Conservation (phyloP, 1,140 invertebrate species). For the Conus ventricosus region DNA sequence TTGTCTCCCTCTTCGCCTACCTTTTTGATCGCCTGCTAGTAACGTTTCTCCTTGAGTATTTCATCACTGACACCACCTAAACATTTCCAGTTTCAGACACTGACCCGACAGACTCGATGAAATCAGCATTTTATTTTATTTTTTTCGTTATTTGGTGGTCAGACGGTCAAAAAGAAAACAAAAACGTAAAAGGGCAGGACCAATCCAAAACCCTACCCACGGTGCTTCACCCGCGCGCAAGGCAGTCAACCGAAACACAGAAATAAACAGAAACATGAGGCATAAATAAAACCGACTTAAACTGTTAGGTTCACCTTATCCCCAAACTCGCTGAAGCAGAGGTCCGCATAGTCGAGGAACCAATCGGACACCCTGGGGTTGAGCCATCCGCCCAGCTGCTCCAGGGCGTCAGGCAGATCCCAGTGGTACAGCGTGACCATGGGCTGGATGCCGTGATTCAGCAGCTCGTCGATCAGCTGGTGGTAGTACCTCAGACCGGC, state of each 20-base stretch:
- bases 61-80: no score
- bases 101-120: no score
- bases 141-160: no score
- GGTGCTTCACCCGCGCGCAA: neutral
- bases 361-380: constrained; percentile 76
- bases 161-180: no score
- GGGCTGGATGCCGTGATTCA: constrained; percentile 50
- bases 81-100: no score
- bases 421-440: constrained; percentile 78
- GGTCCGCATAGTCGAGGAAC: constrained; percentile 75
- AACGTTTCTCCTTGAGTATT: no score
- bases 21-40: no score
- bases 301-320: constrained; percentile 45
- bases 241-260: neutral
- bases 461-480: constrained; percentile 57
- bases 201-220: neutral
- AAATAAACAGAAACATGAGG: constrained; percentile 5
- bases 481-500: constrained; percentile 55
- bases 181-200: no score
- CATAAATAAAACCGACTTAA: neutral
- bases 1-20: no score
- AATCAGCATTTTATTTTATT: no score
- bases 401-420: constrained; percentile 73
- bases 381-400: constrained; percentile 76
- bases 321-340: constrained; percentile 72